phyloP scores from a whole-genome alignment of 2,113 vertebrate species.

The Pituophis catenifer region DNA sequence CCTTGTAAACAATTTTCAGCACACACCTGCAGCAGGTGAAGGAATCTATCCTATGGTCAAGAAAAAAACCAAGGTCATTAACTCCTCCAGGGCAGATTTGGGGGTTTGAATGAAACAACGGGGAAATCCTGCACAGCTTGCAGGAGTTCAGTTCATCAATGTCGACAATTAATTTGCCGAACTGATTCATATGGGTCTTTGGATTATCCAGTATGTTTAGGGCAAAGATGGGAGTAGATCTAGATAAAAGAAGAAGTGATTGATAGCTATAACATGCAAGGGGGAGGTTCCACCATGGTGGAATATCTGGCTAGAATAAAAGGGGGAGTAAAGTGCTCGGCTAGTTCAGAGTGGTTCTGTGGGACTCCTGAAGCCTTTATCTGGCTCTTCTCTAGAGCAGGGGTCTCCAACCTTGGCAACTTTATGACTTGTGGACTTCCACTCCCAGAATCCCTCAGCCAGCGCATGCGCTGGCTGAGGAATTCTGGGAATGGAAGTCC shows the following conservation, averaged over 20 bases:
- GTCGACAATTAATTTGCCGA: not conserved
- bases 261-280: not conserved
- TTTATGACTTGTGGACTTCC: no score
- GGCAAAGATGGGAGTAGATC: not conserved
- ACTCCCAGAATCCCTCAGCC: no score
- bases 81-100: not conserved
- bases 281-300: not conserved
- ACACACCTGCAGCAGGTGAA: not conserved
- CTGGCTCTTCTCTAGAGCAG: not conserved
- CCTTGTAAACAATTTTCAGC: not conserved
- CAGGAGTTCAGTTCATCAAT: not conserved
- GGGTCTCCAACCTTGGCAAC: no score
- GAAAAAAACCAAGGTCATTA: not conserved
- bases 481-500: no score
- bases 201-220: not conserved
- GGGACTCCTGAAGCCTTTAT: not conserved
- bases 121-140: not conserved
- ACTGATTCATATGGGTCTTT: not conserved
- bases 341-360: not conserved
- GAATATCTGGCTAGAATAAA: not conserved
- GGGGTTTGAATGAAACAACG: not conserved
- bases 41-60: not conserved
- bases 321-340: not conserved
- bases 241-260: not conserved
- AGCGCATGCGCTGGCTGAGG: no score